Base-by-base conservation (phyloP, 2,113 vertebrate species). In the Apteryx mantelli region DNA sequence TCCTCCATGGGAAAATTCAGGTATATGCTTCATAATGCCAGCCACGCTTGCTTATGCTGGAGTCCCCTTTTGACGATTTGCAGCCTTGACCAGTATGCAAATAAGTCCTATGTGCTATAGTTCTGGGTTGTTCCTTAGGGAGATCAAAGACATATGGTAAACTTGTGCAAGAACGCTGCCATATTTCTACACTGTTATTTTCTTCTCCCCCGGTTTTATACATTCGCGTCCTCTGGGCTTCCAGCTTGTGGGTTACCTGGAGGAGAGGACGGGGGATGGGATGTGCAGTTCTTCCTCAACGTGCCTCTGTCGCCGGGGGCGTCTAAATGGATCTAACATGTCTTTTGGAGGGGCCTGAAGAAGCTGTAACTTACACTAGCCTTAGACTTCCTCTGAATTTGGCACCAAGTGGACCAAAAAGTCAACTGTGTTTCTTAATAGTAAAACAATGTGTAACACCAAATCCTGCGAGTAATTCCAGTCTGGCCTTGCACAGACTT, bases 31-130 rank as follows among this genome's bases (percentile, higher is more conserved):
- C 32, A 52, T 79, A 56, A 19, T 21, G 28, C 42, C 86, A 92
- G 42, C 34, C 44, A 38, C 0, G 0, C 0, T 0, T 65, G 17
- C 1, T 0, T 74, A 28, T 19, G 3, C 3, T 44, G 48, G 12
- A 84, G 8, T 25, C 11, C 13, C 53, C 56, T 60, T 34, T 83
- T 64, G 56, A 56, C 21, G n/a, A 42, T 64, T 64, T 71, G 26
- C 36, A 82, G 64, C 82, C 36, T 61, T 80, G 38, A 60, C 66
- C 66, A 55, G 30, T 82, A 1, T 20, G n/a, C 61, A 46, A 9
- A 65, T 64, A 61, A 76, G 16, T 25, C 11, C 34, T 46, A 6
- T 1, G 5, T 64, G 69, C 64, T 91, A 1, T 52, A 21, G 65
- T 63, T 85, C 76, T 16, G n/a, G 11, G 46, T 56, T 44, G 32